These are phyloP conservation scores for Gobionotothen gibberifrons DNA, from an alignment of 2,797 vertebrate genomes.

Conservation along the genomic window DNA sequence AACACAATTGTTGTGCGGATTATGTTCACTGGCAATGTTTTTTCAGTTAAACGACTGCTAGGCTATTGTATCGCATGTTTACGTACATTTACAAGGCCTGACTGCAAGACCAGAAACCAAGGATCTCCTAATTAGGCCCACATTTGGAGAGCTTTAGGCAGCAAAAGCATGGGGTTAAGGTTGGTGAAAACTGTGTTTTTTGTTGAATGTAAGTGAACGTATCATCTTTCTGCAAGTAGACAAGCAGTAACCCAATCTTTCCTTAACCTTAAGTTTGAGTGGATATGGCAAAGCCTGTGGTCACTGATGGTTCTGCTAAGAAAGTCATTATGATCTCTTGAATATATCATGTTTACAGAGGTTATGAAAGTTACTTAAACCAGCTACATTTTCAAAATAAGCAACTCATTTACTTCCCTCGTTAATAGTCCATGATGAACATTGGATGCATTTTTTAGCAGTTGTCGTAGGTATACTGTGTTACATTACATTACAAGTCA, in stretches of 20 bases:
- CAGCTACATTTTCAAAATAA: too few species aligned
- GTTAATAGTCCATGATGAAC: background rate
- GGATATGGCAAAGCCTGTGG: background rate
- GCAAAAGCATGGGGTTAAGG: background rate
- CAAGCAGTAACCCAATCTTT: background rate
- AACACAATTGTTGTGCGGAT: too few species aligned
- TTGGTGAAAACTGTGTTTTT: background rate
- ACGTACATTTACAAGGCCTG: too few species aligned
- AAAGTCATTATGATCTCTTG: background rate
- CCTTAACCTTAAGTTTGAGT: background rate
- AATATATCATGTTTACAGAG: constrained; percentile 6
- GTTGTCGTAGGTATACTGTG: background rate
- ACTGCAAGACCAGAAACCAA: too few species aligned
- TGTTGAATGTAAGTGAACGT: background rate
- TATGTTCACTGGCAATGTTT: too few species aligned
- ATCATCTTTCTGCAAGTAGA: background rate
- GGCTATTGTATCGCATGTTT: too few species aligned
- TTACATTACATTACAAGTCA: too few species aligned
- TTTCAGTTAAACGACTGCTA: too few species aligned
- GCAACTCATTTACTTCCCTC: background rate
- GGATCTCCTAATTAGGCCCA: too few species aligned
- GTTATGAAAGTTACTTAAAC: constrained; percentile 4
- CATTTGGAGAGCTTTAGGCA: too few species aligned
- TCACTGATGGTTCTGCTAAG: background rate
- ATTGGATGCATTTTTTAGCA: background rate